Evolutionary conservation across 2,888 invertebrate species (phyloP), one percentile per base, ranked within the genome.

Genomic region (Notodonta dromedarius): DNA sequence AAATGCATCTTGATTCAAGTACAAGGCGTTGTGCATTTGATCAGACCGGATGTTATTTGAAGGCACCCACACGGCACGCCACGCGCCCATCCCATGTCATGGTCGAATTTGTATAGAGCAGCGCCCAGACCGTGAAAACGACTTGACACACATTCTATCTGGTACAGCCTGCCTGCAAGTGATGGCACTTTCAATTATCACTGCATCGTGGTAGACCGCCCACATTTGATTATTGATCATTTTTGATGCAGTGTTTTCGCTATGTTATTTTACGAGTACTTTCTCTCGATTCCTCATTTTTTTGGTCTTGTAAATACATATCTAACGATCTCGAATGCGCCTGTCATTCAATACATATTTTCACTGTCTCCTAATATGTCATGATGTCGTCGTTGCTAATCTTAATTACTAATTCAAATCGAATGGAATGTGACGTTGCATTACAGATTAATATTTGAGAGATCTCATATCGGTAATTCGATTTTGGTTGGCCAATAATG

Each of bases 111-210:
- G 70, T 70, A 68, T 79, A 83, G 83, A 85, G 77, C 74, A 80
- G 65, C 80, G 77, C 64, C 80, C 83, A 88, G 89, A 90, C 90
- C 90, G 90, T 90, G 88, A 92, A 90, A 88, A 88, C 84, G 67
- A 73, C 87, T 89, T 90, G 91, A 90, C 91, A 90, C 81, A 92
- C 86, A 89, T 92, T 85, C 74, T 83, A 85, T 87, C 77, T 85
- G 78, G 87, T 85, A 86, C 88, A 80, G 73, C 83, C 82, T 77
- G 82, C 69, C 80, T 84, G 88, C 86, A 86, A 86, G 84, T 84
- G 88, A 91, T 91, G 86, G 85, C 87, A 89, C 91, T 90, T 89
- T 89, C 89, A 90, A 93, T 92, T 92, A 91, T 84, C 88, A 84
- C 84, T 88, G 90, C 89, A 90, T 77, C 77, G 80, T 77, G 79